Conservation (phyloP, 2,113 vertebrate genomes). For the Crypturellus undulatus region DNA sequence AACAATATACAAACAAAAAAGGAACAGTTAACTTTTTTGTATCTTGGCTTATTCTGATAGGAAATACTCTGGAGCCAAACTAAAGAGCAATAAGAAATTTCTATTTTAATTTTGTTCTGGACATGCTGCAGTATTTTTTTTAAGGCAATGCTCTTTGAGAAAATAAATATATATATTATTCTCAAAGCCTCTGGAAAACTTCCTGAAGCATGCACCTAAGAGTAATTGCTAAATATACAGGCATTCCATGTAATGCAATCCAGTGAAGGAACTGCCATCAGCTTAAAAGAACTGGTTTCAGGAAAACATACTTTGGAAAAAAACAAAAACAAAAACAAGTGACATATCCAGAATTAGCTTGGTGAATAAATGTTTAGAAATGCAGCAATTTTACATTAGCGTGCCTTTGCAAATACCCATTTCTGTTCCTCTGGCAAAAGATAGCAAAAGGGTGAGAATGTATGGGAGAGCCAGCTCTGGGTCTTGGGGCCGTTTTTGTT, state of each 20-base stretch:
- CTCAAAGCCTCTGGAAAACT: neutral
- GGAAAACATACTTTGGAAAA: neutral
- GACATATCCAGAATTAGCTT: neutral
- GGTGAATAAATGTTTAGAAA: neutral
- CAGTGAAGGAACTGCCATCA: constrained; percentile 1
- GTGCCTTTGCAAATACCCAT: neutral
- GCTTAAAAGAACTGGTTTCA: constrained; percentile 13
- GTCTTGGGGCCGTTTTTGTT: neutral
- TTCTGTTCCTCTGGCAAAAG: neutral
- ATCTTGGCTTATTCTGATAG: neutral
- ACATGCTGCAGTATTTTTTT: neutral
- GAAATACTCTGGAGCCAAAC: constrained; percentile 17
- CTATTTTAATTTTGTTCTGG: neutral
- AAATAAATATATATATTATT: no score
- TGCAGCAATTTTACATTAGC: neutral
- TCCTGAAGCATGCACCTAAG: neutral
- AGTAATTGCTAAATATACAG: neutral
- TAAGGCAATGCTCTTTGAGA: neutral
- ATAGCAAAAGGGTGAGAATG: accelerated
- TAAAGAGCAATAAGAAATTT: neutral
- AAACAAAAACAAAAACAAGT: neutral
- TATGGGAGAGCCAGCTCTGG: neutral
- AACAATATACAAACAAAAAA: neutral
- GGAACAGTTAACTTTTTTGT: neutral
- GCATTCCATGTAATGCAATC: neutral